Base-by-base conservation (phyloP, 2,797 vertebrate species). In the Eremophila alpestris region DNA sequence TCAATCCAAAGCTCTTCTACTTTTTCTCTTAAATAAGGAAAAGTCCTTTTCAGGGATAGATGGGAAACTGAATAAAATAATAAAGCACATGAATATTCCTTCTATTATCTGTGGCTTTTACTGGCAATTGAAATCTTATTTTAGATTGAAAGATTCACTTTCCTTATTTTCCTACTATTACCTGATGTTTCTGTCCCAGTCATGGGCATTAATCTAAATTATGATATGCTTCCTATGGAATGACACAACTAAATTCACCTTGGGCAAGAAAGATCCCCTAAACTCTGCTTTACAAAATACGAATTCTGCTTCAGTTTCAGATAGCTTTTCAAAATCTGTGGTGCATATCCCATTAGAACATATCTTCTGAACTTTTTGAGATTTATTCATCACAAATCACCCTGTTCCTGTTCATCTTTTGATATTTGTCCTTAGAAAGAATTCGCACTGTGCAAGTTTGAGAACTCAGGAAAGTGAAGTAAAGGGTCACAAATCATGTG, bases 21-120 rank as follows among this genome's bases (percentile, higher is more conserved):
- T 78, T 74, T 67, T 87, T 62, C 46, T 93, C 90, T 90, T 93
- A 92, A 97, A 95, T 85, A 90, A 88, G 93, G 87, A 95, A 89
- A 94, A 94, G 90, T 77, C 49, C 30, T 90, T 96, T 83, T 79
- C 80, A 70, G 59, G 69, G 43, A 45, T 67, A 89, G 75, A 74
- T 74, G 70, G 76, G 60, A 89, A 94, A 70, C 20, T 41, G 51
- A 86, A 67, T 59, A 67, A 90, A 95, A 83, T 74, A 93, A 59
- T 70, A 77, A 83, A 69, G 32, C 49, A 74, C 3, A 21, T 56
- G 58, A 80, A 92, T 87, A 94, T 83, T 91, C 22, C 13, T 83
- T 52, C 55, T 64, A 19, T 87, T 82, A 89, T 78, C 48, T 77
- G 45, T 69, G 87, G 83, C 63, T 83, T 95, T 93, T 76, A 79